These are phyloP conservation scores for Slavum lentiscoides DNA, from an alignment of 2,888 invertebrate species.

Conservation along the genomic window DNA sequence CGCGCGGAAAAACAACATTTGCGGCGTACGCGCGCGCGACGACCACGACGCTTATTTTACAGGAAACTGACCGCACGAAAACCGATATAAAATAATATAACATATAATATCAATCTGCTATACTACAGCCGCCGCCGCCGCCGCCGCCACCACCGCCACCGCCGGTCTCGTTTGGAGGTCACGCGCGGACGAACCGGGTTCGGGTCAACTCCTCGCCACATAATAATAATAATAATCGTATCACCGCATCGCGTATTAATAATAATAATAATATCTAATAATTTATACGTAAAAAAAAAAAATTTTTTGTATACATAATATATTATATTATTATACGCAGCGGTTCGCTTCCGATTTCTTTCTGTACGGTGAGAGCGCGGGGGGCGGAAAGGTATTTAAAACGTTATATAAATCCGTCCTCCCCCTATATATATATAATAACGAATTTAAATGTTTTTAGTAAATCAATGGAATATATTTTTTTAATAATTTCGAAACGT, in stretches of 20 bases:
- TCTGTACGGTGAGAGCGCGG: too few species aligned
- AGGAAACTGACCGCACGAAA: constrained; percentile 46
- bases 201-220: constrained; percentile 39
- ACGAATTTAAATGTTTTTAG: too few species aligned
- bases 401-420: too few species aligned
- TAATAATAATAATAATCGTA: constrained; percentile 9
- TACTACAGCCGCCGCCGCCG: constrained; percentile 7
- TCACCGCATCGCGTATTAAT: background rate
- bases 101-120: constrained; percentile 27
- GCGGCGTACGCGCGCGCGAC: constrained; percentile 32
- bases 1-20: background rate
- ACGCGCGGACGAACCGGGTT: constrained; percentile 47
- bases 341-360: too few species aligned
- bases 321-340: too few species aligned
- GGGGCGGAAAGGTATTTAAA: too few species aligned
- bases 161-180: constrained; percentile 42
- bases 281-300: background rate
- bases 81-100: background rate
- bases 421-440: too few species aligned
- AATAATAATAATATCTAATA: background rate
- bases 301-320: too few species aligned
- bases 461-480: too few species aligned
- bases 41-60: background rate
- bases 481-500: too few species aligned
- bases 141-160: constrained; percentile 4